These are phyloP conservation scores for Craseonycteris thonglongyai DNA, from an alignment of 2,113 vertebrate genomes.

Conservation along the genomic window DNA sequence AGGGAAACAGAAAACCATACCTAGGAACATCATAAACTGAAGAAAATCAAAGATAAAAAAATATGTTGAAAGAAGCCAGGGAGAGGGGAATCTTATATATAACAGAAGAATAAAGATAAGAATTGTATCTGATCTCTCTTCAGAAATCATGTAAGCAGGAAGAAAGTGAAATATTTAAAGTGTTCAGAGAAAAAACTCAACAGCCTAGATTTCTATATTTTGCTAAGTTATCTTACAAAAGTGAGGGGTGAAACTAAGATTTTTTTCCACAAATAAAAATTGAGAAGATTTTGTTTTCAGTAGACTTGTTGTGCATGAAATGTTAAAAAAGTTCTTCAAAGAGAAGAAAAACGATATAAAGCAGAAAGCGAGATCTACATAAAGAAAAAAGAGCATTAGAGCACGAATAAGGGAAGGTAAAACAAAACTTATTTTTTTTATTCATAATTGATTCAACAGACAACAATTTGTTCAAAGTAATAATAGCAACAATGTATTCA, in stretches of 20 bases:
- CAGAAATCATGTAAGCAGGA: neutral
- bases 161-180: neutral
- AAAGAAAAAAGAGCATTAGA: neutral
- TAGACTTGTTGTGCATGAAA: neutral
- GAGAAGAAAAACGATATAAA: neutral
- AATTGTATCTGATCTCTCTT: neutral
- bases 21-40: neutral
- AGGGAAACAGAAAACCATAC: neutral
- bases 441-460: neutral
- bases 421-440: neutral
- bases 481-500: neutral
- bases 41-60: neutral
- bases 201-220: neutral
- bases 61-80: neutral
- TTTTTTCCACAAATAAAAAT: neutral
- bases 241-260: neutral
- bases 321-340: neutral
- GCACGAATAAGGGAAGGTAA: neutral
- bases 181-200: neutral
- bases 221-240: neutral
- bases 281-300: neutral
- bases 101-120: neutral
- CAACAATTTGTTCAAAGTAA: neutral
- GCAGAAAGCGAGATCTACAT: neutral
- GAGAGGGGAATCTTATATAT: too few species aligned